Evolutionary conservation across 2,888 invertebrate species (phyloP), one percentile per base, ranked within the genome.

Genomic region (Toxonevra muliebris): DNA sequence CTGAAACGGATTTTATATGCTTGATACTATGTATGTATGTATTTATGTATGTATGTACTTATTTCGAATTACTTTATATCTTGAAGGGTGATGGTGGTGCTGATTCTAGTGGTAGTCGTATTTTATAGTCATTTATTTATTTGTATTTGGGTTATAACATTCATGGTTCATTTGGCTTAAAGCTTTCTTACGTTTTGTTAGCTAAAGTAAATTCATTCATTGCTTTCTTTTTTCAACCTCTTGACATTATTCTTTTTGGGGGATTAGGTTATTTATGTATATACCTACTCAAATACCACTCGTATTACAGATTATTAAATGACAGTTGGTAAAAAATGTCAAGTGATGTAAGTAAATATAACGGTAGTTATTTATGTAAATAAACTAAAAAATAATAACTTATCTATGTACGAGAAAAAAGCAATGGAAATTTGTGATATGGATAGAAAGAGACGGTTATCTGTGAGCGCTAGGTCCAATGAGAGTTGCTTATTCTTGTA

Each of bases 161-260:
- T 73, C 69, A 74, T 73, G 76, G 73, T 69, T 65, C 77, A 73
- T 77, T 76, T 73, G 69, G 64, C 71, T 65, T n/a, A 55, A 66
- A 65, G 70, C 17, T 54, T 55, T n/a, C 15, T 20, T 64, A 15
- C 19, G 11, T 19, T 53, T 19, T 53, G 15, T 15, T n/a, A 2
- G 5, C 53, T 11, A 11, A 19, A 12, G 48, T 2, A 48, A 15
- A 8, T 53, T n/a, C 53, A n/a, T 17, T 3, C 19, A n/a, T n/a
- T n/a, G n/a, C n/a, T n/a, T n/a, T n/a, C n/a, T n/a, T n/a, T 19
- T 12, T 17, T 2, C 17, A 17, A 17, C 19, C 17, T n/a, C 53
- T 19, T 7, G 53, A 53, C 53, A 53, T 48, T 48, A 53, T 53
- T 53, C 12, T 11, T 17, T 53, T 5, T n/a, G 48, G 8, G 45